Evolutionary conservation across 2,113 vertebrate genomes (phyloP).

Genomic region (Aegotheles bennettii): DNA sequence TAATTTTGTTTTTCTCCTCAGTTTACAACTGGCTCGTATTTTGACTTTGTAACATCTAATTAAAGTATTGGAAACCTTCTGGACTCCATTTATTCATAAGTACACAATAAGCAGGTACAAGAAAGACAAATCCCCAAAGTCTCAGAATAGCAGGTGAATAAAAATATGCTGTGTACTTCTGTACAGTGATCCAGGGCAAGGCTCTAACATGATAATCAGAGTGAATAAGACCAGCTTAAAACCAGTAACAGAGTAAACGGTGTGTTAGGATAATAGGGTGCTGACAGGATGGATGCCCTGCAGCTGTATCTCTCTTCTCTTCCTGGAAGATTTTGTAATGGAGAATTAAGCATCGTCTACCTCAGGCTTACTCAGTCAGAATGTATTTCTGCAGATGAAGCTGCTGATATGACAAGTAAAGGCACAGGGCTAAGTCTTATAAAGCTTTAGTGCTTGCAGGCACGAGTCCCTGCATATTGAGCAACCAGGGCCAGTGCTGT

Average conservation of each 20-base stretch:
- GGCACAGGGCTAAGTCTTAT: constrained; percentile 44
- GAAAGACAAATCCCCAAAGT: neutral
- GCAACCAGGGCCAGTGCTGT: constrained; percentile 48
- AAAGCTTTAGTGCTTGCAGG: constrained; percentile 59
- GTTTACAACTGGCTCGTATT: neutral
- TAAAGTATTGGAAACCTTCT: neutral
- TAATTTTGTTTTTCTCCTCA: neutral
- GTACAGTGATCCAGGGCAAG: constrained; percentile 5
- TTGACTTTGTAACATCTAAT: neutral
- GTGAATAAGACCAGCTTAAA: constrained; percentile 58
- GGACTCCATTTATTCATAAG: neutral
- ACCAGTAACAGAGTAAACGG: constrained; percentile 63
- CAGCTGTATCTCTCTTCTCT: constrained; percentile 68
- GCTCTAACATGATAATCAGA: constrained; percentile 60
- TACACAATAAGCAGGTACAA: neutral
- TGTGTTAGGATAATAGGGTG: constrained; percentile 69
- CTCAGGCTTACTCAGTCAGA: constrained; percentile 75
- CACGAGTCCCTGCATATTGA: constrained; percentile 41
- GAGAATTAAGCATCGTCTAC: constrained; percentile 76
- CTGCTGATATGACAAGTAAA: constrained; percentile 73
- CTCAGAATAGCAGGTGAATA: constrained; percentile 20
- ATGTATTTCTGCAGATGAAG: constrained; percentile 74
- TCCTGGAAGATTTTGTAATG: constrained; percentile 69
- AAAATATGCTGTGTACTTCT: neutral
- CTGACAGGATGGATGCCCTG: constrained; percentile 69